Conservation (phyloP, 2,888 invertebrate species). For the Panzeria rudis region DNA sequence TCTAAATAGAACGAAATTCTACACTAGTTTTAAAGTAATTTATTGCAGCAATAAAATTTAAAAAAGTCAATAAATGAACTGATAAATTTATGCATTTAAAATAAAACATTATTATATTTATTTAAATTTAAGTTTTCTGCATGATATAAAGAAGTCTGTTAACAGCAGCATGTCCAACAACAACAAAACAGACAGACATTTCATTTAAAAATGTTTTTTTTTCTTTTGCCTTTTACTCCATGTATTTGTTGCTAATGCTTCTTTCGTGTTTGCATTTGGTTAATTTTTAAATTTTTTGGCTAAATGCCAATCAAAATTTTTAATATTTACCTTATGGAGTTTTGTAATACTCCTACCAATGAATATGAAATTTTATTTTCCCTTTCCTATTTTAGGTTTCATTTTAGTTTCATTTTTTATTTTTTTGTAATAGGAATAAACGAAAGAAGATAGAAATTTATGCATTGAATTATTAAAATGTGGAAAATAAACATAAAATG, state of each 20-base stretch:
- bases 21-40: constrained; percentile 1
- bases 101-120: constrained; percentile 20
- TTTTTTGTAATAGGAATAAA: constrained; percentile 1
- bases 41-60: constrained; percentile 1
- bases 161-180: neutral
- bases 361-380: neutral
- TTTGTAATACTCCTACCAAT: constrained; percentile 6
- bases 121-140: constrained; percentile 41
- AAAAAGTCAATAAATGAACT: neutral
- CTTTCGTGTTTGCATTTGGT: constrained; percentile 38
- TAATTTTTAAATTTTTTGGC: constrained; percentile 55
- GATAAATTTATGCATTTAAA: constrained; percentile 13
- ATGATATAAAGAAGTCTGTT: constrained; percentile 27
- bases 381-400: neutral
- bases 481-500: neutral
- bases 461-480: neutral
- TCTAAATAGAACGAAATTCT: neutral
- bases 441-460: constrained; percentile 1
- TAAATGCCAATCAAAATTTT: constrained; percentile 66
- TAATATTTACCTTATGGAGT: constrained; percentile 60
- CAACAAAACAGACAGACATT: constrained; percentile 2
- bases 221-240: neutral
- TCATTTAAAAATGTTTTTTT: neutral
- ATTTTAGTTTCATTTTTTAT: neutral
- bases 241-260: neutral